Evolutionary conservation across 2,888 invertebrate species (phyloP).

Genomic region (Luperina testacea): DNA sequence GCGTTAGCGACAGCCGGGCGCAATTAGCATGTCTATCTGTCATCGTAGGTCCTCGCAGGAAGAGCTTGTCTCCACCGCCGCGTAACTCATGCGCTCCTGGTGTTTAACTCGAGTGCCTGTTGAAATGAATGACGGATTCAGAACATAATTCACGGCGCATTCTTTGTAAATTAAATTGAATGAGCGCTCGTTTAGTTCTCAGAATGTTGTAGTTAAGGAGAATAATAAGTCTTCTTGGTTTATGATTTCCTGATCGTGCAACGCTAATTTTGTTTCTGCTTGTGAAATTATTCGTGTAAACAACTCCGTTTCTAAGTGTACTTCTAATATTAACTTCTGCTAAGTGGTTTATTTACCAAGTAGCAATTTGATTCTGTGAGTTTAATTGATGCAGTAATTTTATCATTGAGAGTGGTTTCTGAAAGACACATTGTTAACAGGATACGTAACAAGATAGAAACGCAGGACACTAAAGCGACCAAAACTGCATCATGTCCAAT

Average conservation of each 20-base stretch:
- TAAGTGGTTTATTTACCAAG: constrained; percentile 23
- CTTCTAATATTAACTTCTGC: constrained; percentile 34
- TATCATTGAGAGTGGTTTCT: not conserved
- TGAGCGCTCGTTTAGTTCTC: constrained; percentile 53
- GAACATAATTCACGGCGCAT: constrained; percentile 57
- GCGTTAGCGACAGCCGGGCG: constrained; percentile 60
- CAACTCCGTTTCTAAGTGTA: constrained; percentile 35
- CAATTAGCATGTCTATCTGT: constrained; percentile 72
- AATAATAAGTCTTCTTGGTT: constrained; percentile 54
- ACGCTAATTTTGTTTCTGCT: constrained; percentile 52
- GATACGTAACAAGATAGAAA: constrained; percentile 18
- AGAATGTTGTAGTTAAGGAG: constrained; percentile 47
- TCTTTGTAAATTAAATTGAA: constrained; percentile 61
- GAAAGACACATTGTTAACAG: constrained; percentile 13
- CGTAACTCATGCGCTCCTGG: constrained; percentile 62
- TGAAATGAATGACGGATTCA: constrained; percentile 61
- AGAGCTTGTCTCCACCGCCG: constrained; percentile 51
- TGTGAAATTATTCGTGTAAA: constrained; percentile 36
- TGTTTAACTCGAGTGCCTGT: constrained; percentile 62
- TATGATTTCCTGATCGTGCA: constrained; percentile 60
- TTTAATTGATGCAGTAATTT: not conserved
- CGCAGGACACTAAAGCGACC: constrained; percentile 34
- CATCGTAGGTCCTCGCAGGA: constrained; percentile 62
- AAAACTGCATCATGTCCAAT: constrained; percentile 65
- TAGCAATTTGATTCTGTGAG: constrained; percentile 16